Percentiles rank a stretch among this genome's conserved stretches.
Evolutionary conservation across 2,797 vertebrate genomes (phyloP).

Genomic region (Ptychobarbus kaznakovi): DNA sequence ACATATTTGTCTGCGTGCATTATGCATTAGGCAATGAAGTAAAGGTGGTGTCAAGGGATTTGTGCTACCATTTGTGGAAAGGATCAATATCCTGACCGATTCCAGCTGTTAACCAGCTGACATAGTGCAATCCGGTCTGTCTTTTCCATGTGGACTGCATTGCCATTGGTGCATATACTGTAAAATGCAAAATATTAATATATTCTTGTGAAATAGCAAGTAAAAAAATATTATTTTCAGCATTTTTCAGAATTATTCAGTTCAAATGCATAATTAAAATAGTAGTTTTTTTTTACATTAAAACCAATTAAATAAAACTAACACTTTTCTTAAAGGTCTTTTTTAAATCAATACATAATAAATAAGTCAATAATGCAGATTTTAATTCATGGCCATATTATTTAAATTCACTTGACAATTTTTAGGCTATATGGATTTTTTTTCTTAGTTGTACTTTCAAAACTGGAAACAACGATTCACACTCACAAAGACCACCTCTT

Average conservation of each 20-base stretch:
- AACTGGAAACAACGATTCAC: not conserved
- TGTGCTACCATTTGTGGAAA: constrained; percentile 42
- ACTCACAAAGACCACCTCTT: not conserved
- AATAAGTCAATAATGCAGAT: not conserved
- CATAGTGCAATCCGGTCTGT: constrained; percentile 13
- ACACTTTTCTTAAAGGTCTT: not conserved
- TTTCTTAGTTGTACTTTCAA: not conserved
- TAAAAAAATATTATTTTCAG: not conserved
- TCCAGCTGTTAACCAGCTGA: constrained; percentile 53
- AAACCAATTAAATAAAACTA: not conserved
- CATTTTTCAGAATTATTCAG: not conserved
- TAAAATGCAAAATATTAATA: not conserved
- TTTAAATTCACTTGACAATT: not conserved
- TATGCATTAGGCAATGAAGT: constrained; percentile 35
- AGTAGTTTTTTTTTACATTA: too few species aligned
- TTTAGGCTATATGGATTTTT: not conserved
- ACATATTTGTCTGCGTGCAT: constrained; percentile 35
- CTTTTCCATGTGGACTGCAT: not conserved
- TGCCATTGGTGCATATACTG: not conserved
- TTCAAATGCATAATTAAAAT: not conserved
- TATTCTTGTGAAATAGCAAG: not conserved
- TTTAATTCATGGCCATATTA: not conserved
- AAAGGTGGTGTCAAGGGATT: constrained; percentile 48
- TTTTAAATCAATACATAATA: not conserved
- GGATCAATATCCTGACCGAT: constrained; percentile 51